phyloP scores from a whole-genome alignment of 2,888 invertebrate species.

The Sarcophaga carnaria region DNA sequence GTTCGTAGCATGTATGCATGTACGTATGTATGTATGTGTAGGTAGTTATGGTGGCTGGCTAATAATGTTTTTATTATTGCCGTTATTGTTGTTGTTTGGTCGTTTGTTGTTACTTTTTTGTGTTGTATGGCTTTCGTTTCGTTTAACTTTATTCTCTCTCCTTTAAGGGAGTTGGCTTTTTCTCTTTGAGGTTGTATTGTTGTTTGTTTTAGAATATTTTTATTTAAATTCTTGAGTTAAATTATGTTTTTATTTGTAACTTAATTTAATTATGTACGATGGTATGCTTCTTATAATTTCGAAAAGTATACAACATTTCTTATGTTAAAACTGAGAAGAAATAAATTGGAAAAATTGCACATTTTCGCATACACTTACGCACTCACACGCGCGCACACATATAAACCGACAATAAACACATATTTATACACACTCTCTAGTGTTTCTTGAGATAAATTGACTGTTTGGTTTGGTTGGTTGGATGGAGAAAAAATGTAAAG shows the following conservation, averaged over 20 bases:
- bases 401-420: constrained; percentile 44
- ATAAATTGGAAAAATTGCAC: constrained; percentile 49
- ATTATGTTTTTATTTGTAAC: constrained; percentile 31
- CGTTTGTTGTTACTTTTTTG: constrained; percentile 52
- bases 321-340: constrained; percentile 1
- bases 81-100: constrained; percentile 38
- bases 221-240: background rate
- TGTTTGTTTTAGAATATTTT: constrained; percentile 12
- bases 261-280: constrained; percentile 34
- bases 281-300: constrained; percentile 37
- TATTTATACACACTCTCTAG: constrained; percentile 35
- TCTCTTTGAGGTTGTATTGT: constrained; percentile 38
- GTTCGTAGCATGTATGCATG: constrained; percentile 13
- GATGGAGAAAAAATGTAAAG: background rate
- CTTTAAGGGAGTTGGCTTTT: constrained; percentile 63
- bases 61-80: constrained; percentile 5
- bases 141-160: constrained; percentile 26
- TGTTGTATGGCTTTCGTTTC: constrained; percentile 56
- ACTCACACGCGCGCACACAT: constrained; percentile 44
- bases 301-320: constrained; percentile 41
- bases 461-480: constrained; percentile 1
- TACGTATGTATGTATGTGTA: background rate
- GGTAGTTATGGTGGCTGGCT: background rate
- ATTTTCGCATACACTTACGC: constrained; percentile 54
- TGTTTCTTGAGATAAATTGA: background rate